These are phyloP conservation scores for Orussus abietinus DNA, from an alignment of 1,140 invertebrate genomes.

Conservation along the genomic window DNA sequence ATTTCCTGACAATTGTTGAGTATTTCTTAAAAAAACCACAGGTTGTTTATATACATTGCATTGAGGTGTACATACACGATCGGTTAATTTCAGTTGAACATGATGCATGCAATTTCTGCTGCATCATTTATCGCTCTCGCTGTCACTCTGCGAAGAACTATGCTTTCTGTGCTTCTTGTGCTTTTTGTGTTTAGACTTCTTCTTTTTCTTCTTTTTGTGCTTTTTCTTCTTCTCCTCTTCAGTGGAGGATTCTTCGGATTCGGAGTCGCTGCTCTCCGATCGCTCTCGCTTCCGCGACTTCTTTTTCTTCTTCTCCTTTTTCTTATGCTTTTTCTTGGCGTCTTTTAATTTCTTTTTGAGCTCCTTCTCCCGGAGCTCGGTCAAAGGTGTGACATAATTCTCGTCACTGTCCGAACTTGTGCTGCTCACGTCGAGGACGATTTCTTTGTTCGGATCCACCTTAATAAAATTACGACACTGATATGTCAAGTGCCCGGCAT, in stretches of 20 bases:
- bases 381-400: conserved; percentile 78
- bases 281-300: conserved; percentile 31
- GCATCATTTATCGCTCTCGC: too few species aligned
- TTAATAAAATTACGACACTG: conserved; percentile 96
- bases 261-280: conserved; percentile 28
- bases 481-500: conserved; percentile 92
- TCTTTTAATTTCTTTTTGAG: conserved; percentile 60
- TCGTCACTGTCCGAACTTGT: conserved; percentile 82
- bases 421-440: conserved; percentile 91
- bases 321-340: conserved; percentile 55
- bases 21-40: too few species aligned
- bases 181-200: conserved; percentile 43
- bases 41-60: too few species aligned
- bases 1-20: too few species aligned
- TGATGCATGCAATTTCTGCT: too few species aligned
- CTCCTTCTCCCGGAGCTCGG: conserved; percentile 73
- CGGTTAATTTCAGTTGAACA: too few species aligned
- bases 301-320: conserved; percentile 52
- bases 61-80: too few species aligned
- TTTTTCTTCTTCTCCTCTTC: conserved; percentile 27
- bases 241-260: conserved; percentile 23
- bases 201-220: conserved; percentile 35
- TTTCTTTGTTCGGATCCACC: conserved; percentile 78
- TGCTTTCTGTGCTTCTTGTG: conserved; percentile 42
- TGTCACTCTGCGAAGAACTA: conserved; percentile 28